phyloP scores from a whole-genome alignment of 2,797 vertebrate genomes.

The Taenioides sp. region DNA sequence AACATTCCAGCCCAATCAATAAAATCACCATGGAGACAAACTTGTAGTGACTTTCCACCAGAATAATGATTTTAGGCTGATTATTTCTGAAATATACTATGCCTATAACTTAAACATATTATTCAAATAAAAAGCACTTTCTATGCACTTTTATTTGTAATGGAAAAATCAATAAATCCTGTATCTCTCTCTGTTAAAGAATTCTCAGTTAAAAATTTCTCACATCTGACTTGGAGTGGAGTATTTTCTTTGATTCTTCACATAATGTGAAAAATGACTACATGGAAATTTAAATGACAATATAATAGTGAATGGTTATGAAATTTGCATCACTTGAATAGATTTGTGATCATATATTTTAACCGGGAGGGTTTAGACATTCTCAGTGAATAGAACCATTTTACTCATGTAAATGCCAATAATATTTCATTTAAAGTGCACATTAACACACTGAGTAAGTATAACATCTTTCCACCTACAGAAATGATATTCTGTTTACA shows the following conservation, averaged over 20 bases:
- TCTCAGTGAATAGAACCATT: background rate
- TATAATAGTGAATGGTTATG: too few species aligned
- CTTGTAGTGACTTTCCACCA: background rate
- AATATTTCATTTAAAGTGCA: background rate
- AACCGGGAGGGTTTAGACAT: background rate
- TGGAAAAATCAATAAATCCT: background rate
- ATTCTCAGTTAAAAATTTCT: background rate
- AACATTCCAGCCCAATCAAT: background rate
- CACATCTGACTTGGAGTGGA: background rate
- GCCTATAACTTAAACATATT: background rate
- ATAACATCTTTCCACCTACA: too few species aligned
- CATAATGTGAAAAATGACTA: background rate
- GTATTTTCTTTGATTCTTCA: background rate
- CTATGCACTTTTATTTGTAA: too few species aligned
- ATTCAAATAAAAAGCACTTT: too few species aligned
- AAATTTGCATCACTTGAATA: too few species aligned
- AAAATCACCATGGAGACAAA: background rate
- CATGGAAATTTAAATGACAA: too few species aligned
- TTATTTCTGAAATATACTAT: background rate
- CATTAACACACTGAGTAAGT: background rate
- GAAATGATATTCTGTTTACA: too few species aligned
- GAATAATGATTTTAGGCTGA: background rate
- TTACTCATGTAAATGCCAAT: background rate
- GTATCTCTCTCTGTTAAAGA: background rate
- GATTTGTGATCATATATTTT: too few species aligned